Evolutionary conservation across 2,113 vertebrate genomes (phyloP), one percentile per base, ranked within the genome.

Genomic region (Ictidomys tridecemlineatus): DNA sequence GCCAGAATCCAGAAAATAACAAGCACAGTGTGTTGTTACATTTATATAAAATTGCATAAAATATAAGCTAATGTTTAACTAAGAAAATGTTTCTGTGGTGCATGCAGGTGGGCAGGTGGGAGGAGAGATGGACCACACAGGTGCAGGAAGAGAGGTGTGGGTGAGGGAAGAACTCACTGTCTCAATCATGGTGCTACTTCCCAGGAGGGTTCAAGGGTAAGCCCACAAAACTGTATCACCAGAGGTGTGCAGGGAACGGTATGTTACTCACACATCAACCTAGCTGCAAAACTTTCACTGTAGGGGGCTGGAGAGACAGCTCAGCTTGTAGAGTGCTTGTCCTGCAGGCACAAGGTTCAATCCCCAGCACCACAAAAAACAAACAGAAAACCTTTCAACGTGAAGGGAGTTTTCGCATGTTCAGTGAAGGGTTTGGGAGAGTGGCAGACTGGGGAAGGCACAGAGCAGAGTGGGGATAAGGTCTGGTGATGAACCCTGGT

Each of bases 381-480:
- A 45, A 45, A 45, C 45, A 45, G 45, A 45, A 45, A 45, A 45
- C 8, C 45, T 45, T 45, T 45, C 45, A 45, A 1, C 45, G 8
- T 45, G 45, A 45, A 90, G 58, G 56, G n/a, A 45, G 20, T 11
- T 51, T 85, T 26, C 37, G 4, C 39, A 10, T 5, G 34, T 32
- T 20, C 51, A 6, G 32, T 6, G 24, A 17, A 61, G 16, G 12
- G 67, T 8, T 1, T 34, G 80, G 26, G 42, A n/a, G n/a, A 24
- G 34, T 32, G 69, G 42, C 24, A 30, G 28, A 4, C 26, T 17
- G 30, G n/a, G 37, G 58, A 37, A 18, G n/a, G 32, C 18, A 2
- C 0, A 0, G 65, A 18, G 37, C 18, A 0, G 28, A 73, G 53
- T 1, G 18, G 1, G 2, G 9, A 20, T 5, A 53, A 22, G 17